Conservation (phyloP, 2,888 invertebrate species). For the Philereme transversata region DNA sequence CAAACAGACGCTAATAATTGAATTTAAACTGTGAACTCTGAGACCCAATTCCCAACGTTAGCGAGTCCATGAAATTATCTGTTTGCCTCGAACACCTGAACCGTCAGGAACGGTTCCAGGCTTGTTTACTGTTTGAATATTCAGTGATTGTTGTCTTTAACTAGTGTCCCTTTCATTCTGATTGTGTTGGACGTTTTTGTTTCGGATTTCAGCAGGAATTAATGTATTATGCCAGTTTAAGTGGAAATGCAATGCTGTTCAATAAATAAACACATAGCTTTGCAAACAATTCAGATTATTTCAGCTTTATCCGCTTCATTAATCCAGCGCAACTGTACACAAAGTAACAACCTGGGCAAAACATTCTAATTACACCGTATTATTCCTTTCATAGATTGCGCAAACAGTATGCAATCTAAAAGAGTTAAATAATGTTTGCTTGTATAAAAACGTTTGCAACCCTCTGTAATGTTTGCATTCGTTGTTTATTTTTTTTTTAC, state of each 20-base stretch:
- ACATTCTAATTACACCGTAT: conserved; percentile 1
- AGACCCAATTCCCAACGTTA: conserved; percentile 41
- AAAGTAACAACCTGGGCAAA: conserved; percentile 2
- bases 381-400: neutral
- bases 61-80: conserved; percentile 48
- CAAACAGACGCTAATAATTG: conserved; percentile 53
- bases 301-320: conserved; percentile 5
- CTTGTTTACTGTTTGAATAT: conserved; percentile 39
- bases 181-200: conserved; percentile 21
- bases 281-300: conserved; percentile 10
- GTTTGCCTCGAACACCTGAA: conserved; percentile 47
- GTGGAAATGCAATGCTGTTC: conserved; percentile 8
- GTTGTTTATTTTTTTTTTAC: neutral
- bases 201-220: conserved; percentile 9
- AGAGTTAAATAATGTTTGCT: no score
- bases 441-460: no score
- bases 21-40: conserved; percentile 51
- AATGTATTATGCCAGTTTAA: conserved; percentile 14
- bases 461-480: no score
- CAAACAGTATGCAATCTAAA: no score
- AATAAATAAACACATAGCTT: conserved; percentile 2
- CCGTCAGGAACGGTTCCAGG: conserved; percentile 30
- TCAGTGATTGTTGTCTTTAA: conserved; percentile 30
- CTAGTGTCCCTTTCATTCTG: conserved; percentile 27
- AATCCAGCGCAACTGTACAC: conserved; percentile 2